Conservation (phyloP, 1,140 invertebrate genomes). For the Psilanteris sp. region DNA sequence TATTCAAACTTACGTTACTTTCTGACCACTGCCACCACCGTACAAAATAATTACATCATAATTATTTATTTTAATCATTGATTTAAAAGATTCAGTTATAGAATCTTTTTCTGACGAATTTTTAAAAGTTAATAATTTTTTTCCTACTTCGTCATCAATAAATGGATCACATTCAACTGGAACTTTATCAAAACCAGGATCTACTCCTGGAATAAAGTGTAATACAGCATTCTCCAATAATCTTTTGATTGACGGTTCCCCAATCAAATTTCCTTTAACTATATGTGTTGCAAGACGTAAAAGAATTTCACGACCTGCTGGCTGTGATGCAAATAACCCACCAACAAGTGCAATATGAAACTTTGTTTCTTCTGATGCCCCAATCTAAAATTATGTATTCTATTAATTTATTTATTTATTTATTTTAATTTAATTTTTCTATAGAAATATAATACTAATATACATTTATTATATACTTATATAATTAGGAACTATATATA, state of each 20-base stretch:
- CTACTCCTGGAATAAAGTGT: constrained; percentile 88
- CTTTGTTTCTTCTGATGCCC: constrained; percentile 87
- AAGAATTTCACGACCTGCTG: constrained; percentile 90
- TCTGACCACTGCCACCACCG: constrained; percentile 81
- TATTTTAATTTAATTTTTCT: too few relatives aligned
- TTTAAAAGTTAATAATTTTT: constrained; percentile 80
- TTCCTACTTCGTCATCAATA: constrained; percentile 81
- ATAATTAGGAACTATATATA: too few relatives aligned
- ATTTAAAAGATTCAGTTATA: constrained; percentile 82
- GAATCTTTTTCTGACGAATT: constrained; percentile 72
- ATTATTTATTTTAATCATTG: constrained; percentile 79
- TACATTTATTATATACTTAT: too few relatives aligned
- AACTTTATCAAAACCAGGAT: constrained; percentile 81
- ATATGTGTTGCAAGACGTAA: constrained; percentile 91
- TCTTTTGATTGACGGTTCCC: constrained; percentile 82
- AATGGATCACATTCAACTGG: constrained; percentile 76
- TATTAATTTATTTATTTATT: too few relatives aligned
- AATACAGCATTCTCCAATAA: constrained; percentile 87
- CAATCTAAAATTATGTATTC: constrained; percentile 83
- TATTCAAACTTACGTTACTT: constrained; percentile 78
- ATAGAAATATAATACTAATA: too few relatives aligned
- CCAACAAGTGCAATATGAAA: constrained; percentile 90
- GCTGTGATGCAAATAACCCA: constrained; percentile 90
- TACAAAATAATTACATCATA: constrained; percentile 84
- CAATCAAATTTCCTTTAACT: constrained; percentile 84